Conservation (phyloP, 1,140 invertebrate species). For the Macrobrachium nipponense region DNA sequence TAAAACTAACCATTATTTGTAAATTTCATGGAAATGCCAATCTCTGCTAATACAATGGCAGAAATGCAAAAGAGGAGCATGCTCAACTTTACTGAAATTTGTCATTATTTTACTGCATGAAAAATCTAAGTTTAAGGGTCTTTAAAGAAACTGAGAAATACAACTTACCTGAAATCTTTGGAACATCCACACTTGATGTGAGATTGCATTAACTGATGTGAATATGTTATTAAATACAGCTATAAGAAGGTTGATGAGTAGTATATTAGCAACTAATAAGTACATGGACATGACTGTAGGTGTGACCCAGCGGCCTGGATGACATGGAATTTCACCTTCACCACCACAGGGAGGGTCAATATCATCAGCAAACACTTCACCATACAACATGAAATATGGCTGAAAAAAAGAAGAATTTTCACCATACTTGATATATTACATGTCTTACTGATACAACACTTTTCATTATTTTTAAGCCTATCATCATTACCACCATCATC, state of each 20-base stretch:
- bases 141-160: too few relatives aligned
- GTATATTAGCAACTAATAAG: slow-evolving; percentile 94
- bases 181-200: slow-evolving; percentile 99
- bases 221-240: slow-evolving; percentile 99
- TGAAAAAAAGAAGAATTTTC: slow-evolving; percentile 47
- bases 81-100: neutral
- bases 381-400: slow-evolving; percentile 95
- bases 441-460: too few relatives aligned
- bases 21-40: too few relatives aligned
- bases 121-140: too few relatives aligned
- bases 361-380: slow-evolving; percentile 94
- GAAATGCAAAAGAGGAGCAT: too few relatives aligned
- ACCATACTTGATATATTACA: neutral
- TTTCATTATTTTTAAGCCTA: too few relatives aligned
- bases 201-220: slow-evolving; percentile 93
- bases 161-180: slow-evolving; percentile 82
- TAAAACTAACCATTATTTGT: too few relatives aligned
- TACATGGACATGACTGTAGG: slow-evolving; percentile 95
- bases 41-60: too few relatives aligned
- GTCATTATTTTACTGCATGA: neutral
- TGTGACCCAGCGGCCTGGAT: slow-evolving; percentile 91
- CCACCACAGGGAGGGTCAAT: slow-evolving; percentile 75
- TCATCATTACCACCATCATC: too few relatives aligned
- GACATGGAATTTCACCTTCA: slow-evolving; percentile 78
- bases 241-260: slow-evolving; percentile 97